Base-by-base conservation (phyloP, 2,888 invertebrate species). In the Mystacides longicornis region DNA sequence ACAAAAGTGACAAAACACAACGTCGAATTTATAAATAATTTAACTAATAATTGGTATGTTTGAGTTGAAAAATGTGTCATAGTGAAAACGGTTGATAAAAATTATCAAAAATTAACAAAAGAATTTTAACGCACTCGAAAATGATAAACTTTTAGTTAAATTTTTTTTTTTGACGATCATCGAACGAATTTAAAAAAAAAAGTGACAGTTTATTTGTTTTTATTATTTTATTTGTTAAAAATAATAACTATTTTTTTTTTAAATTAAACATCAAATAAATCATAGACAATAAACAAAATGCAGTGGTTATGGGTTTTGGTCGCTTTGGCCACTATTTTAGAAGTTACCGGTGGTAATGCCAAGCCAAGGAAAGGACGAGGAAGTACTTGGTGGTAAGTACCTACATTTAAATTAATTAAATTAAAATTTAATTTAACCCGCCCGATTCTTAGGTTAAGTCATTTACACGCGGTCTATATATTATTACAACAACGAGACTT, bases 321-420 rank as follows among this genome's bases (percentile, higher is more conserved):
- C 67, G 72, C 79, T 71, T 73, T 71, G 69, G 66, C 75, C 67
- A 63, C 67, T 70, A 61, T 56, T 33, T 31, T 69, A 69, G 60
- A 64, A 70, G 69, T 75, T 69, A 71, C 72, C 63, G 72, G 70
- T 64, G 70, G 71, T 64, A 73, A 66, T 66, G 82, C 80, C 68
- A 86, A 86, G 68, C 80, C 81, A 64, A 83, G 87, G 69, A 79
- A 89, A 69, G 90, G 90, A 67, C 82, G 89, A 68, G 91, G 92
- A 70, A 89, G 90, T 66, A 91, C 89, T 87, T 92, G 92, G 92
- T 92, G 92, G 91, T 92, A 77, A 80, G 91, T 80, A 64, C n/a
- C n/a, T n/a, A n/a, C n/a, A n/a, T n/a, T n/a, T n/a, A n/a, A n/a
- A n/a, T n/a, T n/a, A n/a, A n/a, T n/a, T n/a, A n/a, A n/a, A n/a